Conservation (phyloP, 2,888 invertebrate genomes). For the Tinea semifulvella region DNA sequence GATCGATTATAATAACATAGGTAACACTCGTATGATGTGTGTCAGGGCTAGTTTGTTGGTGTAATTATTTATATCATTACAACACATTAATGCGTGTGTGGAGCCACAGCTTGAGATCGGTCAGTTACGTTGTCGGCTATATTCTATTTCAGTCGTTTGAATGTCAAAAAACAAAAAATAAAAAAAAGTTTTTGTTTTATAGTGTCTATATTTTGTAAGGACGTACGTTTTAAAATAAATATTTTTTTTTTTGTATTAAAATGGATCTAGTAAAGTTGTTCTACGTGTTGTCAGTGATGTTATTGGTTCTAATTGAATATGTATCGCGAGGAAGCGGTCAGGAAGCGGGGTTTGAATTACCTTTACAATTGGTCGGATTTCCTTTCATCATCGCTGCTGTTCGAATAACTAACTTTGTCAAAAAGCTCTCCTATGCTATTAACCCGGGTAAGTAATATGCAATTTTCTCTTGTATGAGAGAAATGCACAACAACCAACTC, state of each 20-base stretch:
- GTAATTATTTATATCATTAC: conserved; percentile 5
- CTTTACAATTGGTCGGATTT: conserved; percentile 78
- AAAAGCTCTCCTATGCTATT: conserved; percentile 83
- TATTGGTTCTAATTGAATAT: background rate
- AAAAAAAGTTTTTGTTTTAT: conserved; percentile 9
- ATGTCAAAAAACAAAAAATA: no score
- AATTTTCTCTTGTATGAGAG: no score
- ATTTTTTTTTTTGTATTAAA: background rate
- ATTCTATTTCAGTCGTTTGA: background rate
- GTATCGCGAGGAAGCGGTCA: background rate
- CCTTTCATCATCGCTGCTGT: conserved; percentile 78
- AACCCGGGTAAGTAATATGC: conserved; percentile 80
- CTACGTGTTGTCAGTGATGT: background rate
- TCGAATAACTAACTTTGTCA: conserved; percentile 76
- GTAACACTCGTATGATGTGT: no score
- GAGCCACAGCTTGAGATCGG: background rate
- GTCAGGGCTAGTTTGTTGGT: background rate
- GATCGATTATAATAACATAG: no score
- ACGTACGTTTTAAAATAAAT: background rate
- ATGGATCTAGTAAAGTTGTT: background rate
- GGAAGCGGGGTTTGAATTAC: conserved; percentile 64
- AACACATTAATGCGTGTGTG: background rate
- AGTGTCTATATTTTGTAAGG: conserved; percentile 2
- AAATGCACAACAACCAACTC: no score
- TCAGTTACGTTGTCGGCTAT: conserved; percentile 7